phyloP scores from a whole-genome alignment of 2,888 invertebrate species.

The Erebia ligea region DNA sequence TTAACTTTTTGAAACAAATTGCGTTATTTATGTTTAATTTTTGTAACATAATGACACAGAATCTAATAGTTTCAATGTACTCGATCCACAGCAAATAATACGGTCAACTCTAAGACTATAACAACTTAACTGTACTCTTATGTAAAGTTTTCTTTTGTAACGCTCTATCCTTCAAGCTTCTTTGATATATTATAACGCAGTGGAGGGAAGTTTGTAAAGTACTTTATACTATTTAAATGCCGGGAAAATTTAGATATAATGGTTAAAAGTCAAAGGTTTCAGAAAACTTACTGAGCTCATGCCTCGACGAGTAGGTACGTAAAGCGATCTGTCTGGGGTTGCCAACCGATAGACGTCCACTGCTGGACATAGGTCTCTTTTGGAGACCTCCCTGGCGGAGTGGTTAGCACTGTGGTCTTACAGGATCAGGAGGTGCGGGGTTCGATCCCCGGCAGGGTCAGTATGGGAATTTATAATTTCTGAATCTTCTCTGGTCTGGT shows the following conservation, averaged over 20 bases:
- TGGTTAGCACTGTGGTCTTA: no score
- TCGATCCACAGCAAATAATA: neutral
- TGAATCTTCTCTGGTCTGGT: no score
- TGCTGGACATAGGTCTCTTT: no score
- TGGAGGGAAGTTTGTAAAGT: slow-evolving; percentile 8
- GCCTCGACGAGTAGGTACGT: no score
- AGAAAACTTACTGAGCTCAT: neutral
- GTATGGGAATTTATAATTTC: no score
- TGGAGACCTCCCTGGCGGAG: no score
- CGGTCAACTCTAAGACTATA: slow-evolving; percentile 7
- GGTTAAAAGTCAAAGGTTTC: neutral
- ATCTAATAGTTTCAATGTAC: neutral
- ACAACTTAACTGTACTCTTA: slow-evolving; percentile 20
- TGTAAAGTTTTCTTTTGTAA: slow-evolving; percentile 28
- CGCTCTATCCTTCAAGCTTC: slow-evolving; percentile 13
- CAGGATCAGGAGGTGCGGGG: no score
- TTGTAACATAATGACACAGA: neutral
- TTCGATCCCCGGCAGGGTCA: no score
- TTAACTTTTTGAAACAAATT: no score
- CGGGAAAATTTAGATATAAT: neutral
- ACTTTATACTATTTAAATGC: slow-evolving; percentile 12
- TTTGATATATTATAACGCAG: slow-evolving; percentile 9
- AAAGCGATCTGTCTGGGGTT: no score
- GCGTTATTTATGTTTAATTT: no score
- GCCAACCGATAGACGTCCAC: no score